phyloP scores from a whole-genome alignment of 2,113 vertebrate genomes.

The Prunella himalayana region DNA sequence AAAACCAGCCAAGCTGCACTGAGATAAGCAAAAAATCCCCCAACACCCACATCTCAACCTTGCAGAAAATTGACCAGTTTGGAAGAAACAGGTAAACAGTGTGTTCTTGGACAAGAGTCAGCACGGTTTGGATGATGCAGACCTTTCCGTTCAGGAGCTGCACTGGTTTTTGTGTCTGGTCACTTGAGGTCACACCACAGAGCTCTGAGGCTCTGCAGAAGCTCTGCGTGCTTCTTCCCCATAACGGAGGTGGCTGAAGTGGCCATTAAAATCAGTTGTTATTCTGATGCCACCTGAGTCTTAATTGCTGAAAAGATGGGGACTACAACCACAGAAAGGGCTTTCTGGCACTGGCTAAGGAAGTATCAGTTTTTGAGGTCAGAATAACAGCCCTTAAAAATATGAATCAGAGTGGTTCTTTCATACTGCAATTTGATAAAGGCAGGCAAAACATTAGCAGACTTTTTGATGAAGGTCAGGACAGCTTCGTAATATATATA shows the following conservation, averaged over 20 bases:
- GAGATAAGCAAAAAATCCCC: not conserved
- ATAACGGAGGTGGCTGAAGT: not conserved
- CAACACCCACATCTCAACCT: not conserved
- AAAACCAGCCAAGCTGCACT: not conserved
- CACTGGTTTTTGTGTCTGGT: not conserved
- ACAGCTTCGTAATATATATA: not conserved
- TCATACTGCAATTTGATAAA: not conserved
- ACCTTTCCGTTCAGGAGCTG: not conserved
- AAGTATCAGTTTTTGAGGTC: slow-evolving; percentile 22
- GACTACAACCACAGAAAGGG: slow-evolving; percentile 23
- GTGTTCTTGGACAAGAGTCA: slow-evolving; percentile 19
- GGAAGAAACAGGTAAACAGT: slow-evolving; percentile 40
- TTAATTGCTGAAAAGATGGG: slow-evolving; percentile 16
- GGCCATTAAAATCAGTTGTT: not conserved
- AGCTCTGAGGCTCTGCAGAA: not conserved
- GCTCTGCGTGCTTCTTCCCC: not conserved
- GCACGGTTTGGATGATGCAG: not conserved
- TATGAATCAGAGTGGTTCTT: not conserved
- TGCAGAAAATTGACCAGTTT: not conserved
- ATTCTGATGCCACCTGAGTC: not conserved
- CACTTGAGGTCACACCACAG: not conserved
- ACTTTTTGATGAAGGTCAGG: not conserved
- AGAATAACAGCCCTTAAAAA: not conserved
- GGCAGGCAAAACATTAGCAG: not conserved
- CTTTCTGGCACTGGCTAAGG: slow-evolving; percentile 7